Base-by-base conservation (phyloP, 2,113 vertebrate genomes). In the Pipa parva region DNA sequence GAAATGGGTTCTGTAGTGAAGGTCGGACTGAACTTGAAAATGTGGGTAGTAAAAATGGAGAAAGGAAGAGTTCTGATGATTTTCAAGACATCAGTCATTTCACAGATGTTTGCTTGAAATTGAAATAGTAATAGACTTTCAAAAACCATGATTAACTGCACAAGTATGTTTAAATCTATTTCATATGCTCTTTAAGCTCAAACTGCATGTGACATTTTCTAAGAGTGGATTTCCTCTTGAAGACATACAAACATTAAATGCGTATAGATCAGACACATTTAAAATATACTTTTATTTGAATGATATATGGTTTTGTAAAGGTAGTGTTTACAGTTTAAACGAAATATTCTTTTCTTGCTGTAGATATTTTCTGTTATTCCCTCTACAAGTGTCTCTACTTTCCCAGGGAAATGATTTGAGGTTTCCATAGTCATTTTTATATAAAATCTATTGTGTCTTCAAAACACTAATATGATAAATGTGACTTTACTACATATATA, bases 71-170 rank as follows among this genome's bases (percentile, higher is more conserved):
- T 68, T 68, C 65, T 68, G 65, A 59, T 59, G 65, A 39, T 59
- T 68, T 68, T 68, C 46, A 58, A 68, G 56, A 68, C 65, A 68
- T 68, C 65, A 68, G 65, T 68, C 65, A 68, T 68, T 68, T 68
- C 65, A 68, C 65, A 68, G 65, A 68, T 68, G 65, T 68, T 68
- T 68, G 65, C 65, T 59, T 59, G 65, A 68, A 68, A 68, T 59
- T 68, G 65, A 68, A 68, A 68, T 68, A 68, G 64, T 59, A 68
- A 68, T 68, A 68, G 65, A 68, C 65, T 68, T 68, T 68, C 65
- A 68, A 68, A 59, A 68, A 68, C 65, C 46, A 28, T 68, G 65
- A 68, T 68, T 68, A 68, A 68, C 56, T 28, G 45, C 46, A 49
- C 24, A 59, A 59, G 65, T 59, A 68, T 56, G 59, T 59, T 60